phyloP scores from a whole-genome alignment of 2,797 vertebrate genomes.

The Enteromius mattozi region DNA sequence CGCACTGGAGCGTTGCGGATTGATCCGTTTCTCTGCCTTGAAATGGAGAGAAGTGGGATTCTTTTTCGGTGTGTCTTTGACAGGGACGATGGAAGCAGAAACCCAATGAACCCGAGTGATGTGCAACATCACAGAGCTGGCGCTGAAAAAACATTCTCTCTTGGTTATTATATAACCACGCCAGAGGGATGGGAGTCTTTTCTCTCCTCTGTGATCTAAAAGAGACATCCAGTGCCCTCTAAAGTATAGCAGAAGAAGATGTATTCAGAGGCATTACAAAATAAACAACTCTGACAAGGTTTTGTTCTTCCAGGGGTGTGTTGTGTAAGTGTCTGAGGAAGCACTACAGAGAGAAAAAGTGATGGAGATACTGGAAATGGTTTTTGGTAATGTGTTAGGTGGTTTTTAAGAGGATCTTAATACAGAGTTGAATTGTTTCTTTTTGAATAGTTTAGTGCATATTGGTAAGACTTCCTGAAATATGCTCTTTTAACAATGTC shows the following conservation, averaged over 20 bases:
- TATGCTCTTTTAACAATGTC: neutral
- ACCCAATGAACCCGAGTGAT: slow-evolving; percentile 18
- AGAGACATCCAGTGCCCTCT: slow-evolving; percentile 43
- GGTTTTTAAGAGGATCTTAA: neutral
- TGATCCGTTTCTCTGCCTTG: slow-evolving; percentile 54
- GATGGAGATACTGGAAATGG: neutral
- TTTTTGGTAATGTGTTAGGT: neutral
- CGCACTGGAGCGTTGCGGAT: slow-evolving; percentile 37
- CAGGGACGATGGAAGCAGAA: neutral
- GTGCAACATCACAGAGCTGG: slow-evolving; percentile 31
- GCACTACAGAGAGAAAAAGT: neutral
- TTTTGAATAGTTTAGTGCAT: neutral
- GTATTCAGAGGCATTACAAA: slow-evolving; percentile 22
- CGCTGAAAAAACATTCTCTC: slow-evolving; percentile 19
- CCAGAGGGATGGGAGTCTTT: slow-evolving; percentile 40
- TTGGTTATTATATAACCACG: slow-evolving; percentile 53
- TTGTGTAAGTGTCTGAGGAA: slow-evolving; percentile 32
- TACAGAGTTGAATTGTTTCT: neutral
- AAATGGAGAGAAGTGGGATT: slow-evolving; percentile 37
- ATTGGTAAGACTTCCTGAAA: neutral
- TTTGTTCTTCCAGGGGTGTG: slow-evolving; percentile 21
- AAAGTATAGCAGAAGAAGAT: slow-evolving; percentile 28
- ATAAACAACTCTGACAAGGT: slow-evolving; percentile 39
- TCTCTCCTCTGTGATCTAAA: slow-evolving; percentile 40
- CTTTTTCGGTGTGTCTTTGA: slow-evolving; percentile 22